A percentile compares a stretch with the other conserved stretches of the same genome.
phyloP scores from a whole-genome alignment of 1,140 invertebrate genomes.

The Listronotus oregonensis region DNA sequence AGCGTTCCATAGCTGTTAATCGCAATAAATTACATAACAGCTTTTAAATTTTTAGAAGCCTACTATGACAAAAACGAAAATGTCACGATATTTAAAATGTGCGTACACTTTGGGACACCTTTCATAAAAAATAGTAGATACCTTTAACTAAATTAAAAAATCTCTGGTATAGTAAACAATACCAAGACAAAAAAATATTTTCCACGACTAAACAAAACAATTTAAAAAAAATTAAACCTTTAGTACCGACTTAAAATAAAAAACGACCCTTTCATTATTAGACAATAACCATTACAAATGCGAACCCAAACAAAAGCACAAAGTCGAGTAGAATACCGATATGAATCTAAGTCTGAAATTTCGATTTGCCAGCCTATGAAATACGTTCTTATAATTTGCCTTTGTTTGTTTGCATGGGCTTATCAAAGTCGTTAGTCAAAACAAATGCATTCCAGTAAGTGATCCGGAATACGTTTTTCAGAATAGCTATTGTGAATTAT shows the following conservation, averaged over 20 bases:
- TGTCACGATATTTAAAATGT: too few species aligned
- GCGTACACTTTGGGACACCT: too few species aligned
- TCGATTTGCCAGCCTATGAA: conserved; percentile 13
- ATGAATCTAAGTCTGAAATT: conserved; percentile 4
- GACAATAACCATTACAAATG: neutral
- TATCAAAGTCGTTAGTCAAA: conserved; percentile 15
- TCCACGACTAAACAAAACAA: too few species aligned
- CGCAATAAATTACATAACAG: too few species aligned
- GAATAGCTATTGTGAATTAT: conserved; percentile 3
- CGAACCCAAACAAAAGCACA: neutral
- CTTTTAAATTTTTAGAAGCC: too few species aligned
- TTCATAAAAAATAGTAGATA: too few species aligned
- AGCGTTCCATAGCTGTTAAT: too few species aligned
- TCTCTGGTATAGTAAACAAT: too few species aligned
- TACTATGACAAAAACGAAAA: too few species aligned
- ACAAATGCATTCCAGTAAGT: conserved; percentile 5
- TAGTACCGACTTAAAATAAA: neutral
- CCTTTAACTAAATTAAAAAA: too few species aligned
- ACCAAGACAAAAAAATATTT: too few species aligned
- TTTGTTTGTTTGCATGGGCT: conserved; percentile 9
- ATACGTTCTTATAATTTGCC: conserved; percentile 7
- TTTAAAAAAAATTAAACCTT: too few species aligned
- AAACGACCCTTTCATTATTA: conserved; percentile 7
- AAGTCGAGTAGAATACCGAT: conserved; percentile 6
- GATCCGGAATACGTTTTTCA: neutral